Evolutionary conservation across 2,888 invertebrate species (phyloP).

Genomic region (Euspilapteryx auroguttella): DNA sequence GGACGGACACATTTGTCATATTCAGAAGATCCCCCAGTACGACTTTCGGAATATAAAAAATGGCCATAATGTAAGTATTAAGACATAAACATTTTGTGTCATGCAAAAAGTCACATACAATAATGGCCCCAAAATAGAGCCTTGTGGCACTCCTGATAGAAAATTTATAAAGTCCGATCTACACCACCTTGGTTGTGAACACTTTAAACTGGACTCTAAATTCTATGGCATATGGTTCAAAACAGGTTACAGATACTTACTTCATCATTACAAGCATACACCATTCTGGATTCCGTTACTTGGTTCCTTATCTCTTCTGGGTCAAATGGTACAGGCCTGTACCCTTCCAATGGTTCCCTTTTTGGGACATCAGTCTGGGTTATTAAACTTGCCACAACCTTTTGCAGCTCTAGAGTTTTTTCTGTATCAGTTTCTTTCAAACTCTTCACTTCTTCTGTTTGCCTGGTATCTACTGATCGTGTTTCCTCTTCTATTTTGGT

Average conservation of each 20-base stretch:
- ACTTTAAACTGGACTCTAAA: too few relatives aligned
- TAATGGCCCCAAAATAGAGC: too few relatives aligned
- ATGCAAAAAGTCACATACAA: too few relatives aligned
- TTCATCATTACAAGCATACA: constrained; percentile 5
- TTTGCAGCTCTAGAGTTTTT: background rate
- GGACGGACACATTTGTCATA: too few relatives aligned
- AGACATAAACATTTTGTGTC: too few relatives aligned
- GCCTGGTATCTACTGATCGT: background rate
- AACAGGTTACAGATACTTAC: constrained; percentile 18
- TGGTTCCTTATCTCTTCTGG: constrained; percentile 2
- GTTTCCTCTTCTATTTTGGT: background rate
- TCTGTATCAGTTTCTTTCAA: background rate
- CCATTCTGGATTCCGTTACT: background rate
- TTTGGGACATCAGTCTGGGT: constrained; percentile 1
- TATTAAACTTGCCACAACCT: background rate
- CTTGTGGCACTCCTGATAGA: too few relatives aligned
- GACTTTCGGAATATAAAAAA: too few relatives aligned
- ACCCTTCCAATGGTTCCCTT: constrained; percentile 2
- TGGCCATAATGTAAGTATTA: too few relatives aligned
- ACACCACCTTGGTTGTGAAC: too few relatives aligned
- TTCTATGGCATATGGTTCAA: too few relatives aligned
- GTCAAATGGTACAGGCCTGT: constrained; percentile 2
- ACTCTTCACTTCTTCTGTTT: background rate
- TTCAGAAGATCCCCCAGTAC: too few relatives aligned
- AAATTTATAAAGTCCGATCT: too few relatives aligned